Conservation (phyloP, 2,888 invertebrate genomes). For the Erebia palarica region DNA sequence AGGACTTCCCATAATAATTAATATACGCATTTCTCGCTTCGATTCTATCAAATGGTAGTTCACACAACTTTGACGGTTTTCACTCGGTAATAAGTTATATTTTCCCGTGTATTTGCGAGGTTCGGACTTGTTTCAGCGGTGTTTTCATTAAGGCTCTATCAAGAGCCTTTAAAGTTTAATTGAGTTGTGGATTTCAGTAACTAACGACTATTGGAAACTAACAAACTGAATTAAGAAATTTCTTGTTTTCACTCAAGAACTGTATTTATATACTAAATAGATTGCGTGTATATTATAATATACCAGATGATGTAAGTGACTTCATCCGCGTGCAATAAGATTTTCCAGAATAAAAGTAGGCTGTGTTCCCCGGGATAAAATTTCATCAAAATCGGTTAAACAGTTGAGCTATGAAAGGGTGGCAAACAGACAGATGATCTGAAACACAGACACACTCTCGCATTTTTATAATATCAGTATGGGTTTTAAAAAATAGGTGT, state of each 20-base stretch:
- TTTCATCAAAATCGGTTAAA: no score
- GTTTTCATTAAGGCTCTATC: slow-evolving; percentile 60
- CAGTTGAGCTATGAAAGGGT: no score
- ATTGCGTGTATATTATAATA: neutral
- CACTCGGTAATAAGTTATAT: slow-evolving; percentile 27
- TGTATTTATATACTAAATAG: slow-evolving; percentile 33
- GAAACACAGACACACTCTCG: neutral
- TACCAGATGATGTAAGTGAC: no score
- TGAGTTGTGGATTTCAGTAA: slow-evolving; percentile 70
- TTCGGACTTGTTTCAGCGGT: slow-evolving; percentile 32
- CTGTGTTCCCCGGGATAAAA: no score
- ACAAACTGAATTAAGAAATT: slow-evolving; percentile 57
- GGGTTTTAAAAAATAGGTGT: no score
- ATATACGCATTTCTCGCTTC: slow-evolving; percentile 27
- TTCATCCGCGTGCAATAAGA: no score
- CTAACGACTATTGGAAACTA: slow-evolving; percentile 63
- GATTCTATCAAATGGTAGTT: slow-evolving; percentile 14
- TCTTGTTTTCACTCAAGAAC: slow-evolving; percentile 43
- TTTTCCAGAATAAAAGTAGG: no score
- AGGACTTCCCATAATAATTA: slow-evolving; percentile 28
- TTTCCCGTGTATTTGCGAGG: slow-evolving; percentile 38
- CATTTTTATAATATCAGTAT: neutral
- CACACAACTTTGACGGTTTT: slow-evolving; percentile 24
- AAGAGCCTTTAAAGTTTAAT: slow-evolving; percentile 72
- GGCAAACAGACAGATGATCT: no score